A percentile compares a stretch with the other conserved stretches of the same genome.
phyloP scores from a whole-genome alignment of 64 coral and sea anemone species.

The Montipora efflorescens region DNA sequence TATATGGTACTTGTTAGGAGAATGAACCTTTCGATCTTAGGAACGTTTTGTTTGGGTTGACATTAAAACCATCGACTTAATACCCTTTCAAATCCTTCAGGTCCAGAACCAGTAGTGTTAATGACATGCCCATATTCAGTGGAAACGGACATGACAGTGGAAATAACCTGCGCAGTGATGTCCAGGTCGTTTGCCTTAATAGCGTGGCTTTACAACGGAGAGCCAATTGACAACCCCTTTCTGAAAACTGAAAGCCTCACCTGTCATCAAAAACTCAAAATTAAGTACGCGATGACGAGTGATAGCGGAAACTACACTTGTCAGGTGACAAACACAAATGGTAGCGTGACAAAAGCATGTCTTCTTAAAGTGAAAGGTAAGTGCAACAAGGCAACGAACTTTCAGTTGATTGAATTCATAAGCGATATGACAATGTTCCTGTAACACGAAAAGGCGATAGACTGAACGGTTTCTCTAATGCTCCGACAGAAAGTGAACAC shows the following conservation, averaged over 20 bases:
- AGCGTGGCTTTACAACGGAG: background rate
- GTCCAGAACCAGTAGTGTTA: background rate
- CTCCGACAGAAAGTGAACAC: too few relatives aligned
- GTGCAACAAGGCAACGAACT: too few relatives aligned
- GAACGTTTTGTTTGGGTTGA: too few relatives aligned
- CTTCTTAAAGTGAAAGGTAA: constrained; percentile 8
- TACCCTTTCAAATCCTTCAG: background rate
- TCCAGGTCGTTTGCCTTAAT: background rate
- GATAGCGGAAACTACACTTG: constrained; percentile 20
- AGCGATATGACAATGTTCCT: too few relatives aligned
- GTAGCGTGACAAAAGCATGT: background rate
- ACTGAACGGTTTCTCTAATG: too few relatives aligned
- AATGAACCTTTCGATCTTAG: too few relatives aligned
- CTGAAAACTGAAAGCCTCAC: background rate
- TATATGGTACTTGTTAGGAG: too few relatives aligned
- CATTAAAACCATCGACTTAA: background rate
- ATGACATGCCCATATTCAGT: background rate
- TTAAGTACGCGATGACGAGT: background rate
- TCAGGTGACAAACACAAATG: background rate
- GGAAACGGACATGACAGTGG: background rate
- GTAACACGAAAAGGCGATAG: too few relatives aligned
- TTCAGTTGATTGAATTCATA: too few relatives aligned
- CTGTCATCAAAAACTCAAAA: constrained; percentile 28
- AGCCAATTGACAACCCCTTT: background rate
- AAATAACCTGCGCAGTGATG: background rate